Percentiles rank a stretch among this genome's conserved stretches.
These are phyloP conservation scores for Criorhina ranunculi DNA, from an alignment of 2,888 invertebrate species.

Conservation along the genomic window DNA sequence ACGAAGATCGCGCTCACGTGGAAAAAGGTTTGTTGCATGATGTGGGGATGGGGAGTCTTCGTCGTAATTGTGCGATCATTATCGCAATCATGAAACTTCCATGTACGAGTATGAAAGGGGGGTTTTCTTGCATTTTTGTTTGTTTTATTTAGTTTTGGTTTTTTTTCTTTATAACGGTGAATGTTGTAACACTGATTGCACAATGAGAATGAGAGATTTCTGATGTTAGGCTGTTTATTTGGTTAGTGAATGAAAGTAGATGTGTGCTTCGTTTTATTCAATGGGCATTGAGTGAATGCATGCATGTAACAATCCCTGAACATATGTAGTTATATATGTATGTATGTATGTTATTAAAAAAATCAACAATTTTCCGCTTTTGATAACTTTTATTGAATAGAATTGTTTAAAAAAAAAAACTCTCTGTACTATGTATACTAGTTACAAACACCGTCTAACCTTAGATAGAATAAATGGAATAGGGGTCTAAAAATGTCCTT, in stretches of 20 bases:
- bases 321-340: no score
- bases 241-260: not conserved
- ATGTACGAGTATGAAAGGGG: not conserved
- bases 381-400: no score
- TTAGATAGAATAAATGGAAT: no score
- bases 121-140: constrained; percentile 10
- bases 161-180: constrained; percentile 20
- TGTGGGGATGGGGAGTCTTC: constrained; percentile 9
- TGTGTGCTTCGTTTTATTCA: not conserved
- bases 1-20: constrained; percentile 13
- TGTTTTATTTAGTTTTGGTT: constrained; percentile 17
- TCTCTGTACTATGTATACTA: no score
- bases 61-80: constrained; percentile 50
- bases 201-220: constrained; percentile 9
- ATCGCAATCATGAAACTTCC: constrained; percentile 44
- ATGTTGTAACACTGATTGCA: constrained; percentile 39
- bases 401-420: no score
- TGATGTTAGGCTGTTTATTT: not conserved
- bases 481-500: no score
- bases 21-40: constrained; percentile 7
- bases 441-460: no score
- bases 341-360: no score
- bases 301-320: no score
- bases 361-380: no score
- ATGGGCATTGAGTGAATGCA: not conserved